Percentiles rank a stretch among this genome's conserved stretches.
These are phyloP conservation scores for Labia minor DNA, from an alignment of 2,888 invertebrate species.

Conservation along the genomic window DNA sequence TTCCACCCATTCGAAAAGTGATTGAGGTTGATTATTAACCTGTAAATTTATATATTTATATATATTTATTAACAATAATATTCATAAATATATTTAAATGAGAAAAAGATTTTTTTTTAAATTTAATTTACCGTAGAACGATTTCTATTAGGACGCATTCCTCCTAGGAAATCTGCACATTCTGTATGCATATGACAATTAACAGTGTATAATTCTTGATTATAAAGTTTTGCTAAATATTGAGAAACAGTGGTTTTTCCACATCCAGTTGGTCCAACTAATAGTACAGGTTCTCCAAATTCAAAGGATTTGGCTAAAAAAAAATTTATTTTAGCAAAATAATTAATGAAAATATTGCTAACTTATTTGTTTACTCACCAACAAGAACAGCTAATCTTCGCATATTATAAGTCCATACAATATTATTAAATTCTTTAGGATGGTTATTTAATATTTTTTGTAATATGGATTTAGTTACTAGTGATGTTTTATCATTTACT, in stretches of 20 bases:
- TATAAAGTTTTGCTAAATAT: constrained; percentile 60
- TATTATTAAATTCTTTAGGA: constrained; percentile 52
- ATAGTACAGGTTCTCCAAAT: constrained; percentile 85
- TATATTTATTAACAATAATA: too few relatives aligned
- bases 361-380: constrained; percentile 32
- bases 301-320: constrained; percentile 62
- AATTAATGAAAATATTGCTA: background rate
- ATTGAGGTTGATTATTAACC: background rate
- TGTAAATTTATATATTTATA: constrained; percentile 21
- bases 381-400: constrained; percentile 51
- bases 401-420: constrained; percentile 94
- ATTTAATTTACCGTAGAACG: constrained; percentile 36
- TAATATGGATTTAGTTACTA: constrained; percentile 62
- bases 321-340: background rate
- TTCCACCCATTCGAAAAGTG: constrained; percentile 92
- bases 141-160: constrained; percentile 76
- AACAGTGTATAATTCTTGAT: constrained; percentile 60
- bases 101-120: too few relatives aligned
- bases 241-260: constrained; percentile 96
- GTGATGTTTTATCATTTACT: constrained; percentile 48
- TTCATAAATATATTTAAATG: too few relatives aligned
- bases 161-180: constrained; percentile 94
- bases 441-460: constrained; percentile 46
- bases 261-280: constrained; percentile 96
- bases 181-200: constrained; percentile 99